phyloP scores from a whole-genome alignment of 64 coral and sea anemone species.

The Montipora capricornis region DNA sequence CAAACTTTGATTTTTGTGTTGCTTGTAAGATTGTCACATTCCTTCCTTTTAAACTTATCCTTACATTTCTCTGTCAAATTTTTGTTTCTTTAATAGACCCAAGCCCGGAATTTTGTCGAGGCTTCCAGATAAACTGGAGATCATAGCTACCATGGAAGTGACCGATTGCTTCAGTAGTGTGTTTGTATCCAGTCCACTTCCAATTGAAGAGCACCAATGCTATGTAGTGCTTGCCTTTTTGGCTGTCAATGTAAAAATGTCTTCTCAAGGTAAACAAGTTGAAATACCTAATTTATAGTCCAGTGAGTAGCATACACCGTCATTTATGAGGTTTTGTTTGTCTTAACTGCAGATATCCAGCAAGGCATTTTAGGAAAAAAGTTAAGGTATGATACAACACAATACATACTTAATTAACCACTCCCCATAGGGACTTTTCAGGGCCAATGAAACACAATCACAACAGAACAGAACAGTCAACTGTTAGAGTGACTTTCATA shows the following conservation, averaged over 20 bases:
- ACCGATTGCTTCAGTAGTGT: constrained; percentile 75
- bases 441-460: too few species aligned
- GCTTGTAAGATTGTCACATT: too few species aligned
- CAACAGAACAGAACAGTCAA: too few species aligned
- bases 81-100: neutral
- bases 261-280: neutral
- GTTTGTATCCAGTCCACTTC: constrained; percentile 44
- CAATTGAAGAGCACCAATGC: constrained; percentile 56
- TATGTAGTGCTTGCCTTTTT: constrained; percentile 74
- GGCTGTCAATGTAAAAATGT: constrained; percentile 28
- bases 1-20: too few species aligned
- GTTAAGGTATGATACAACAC: neutral
- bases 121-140: constrained; percentile 51
- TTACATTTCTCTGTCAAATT: neutral
- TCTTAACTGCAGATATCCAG: neutral
- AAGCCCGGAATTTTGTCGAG: constrained; percentile 3
- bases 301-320: too few species aligned
- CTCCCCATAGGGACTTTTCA: too few species aligned
- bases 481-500: too few species aligned
- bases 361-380: neutral
- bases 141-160: constrained; percentile 45
- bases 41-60: too few species aligned
- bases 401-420: neutral
- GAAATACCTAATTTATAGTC: neutral
- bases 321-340: too few species aligned